These are phyloP conservation scores for Sinhomidia bicolor DNA, from an alignment of 2,888 invertebrate genomes.

Conservation along the genomic window DNA sequence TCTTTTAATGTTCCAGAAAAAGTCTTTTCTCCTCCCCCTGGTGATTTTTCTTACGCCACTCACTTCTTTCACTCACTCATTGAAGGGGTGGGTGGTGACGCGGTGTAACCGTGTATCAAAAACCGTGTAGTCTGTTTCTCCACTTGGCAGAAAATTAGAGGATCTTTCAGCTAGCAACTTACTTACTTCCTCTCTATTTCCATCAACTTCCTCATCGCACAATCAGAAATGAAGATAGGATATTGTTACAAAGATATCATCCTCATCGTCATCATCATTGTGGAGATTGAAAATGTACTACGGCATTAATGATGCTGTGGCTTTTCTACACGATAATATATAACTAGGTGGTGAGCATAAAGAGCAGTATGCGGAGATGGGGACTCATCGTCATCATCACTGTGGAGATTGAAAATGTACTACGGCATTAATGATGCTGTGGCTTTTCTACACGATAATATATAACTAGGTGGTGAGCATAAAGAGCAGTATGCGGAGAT, in stretches of 20 bases:
- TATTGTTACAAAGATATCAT: not conserved
- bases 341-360: not conserved
- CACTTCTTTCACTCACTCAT: not conserved
- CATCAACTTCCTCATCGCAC: not conserved
- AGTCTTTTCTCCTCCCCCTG: not conserved
- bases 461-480: not conserved
- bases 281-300: not conserved
- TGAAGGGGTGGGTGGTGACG: not conserved
- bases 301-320: not conserved
- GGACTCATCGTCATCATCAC: not conserved
- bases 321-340: not conserved
- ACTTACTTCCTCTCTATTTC: not conserved
- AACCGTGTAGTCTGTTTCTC: not conserved
- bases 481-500: not conserved
- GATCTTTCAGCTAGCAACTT: not conserved
- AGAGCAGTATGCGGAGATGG: not conserved
- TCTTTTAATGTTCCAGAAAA: not conserved
- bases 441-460: not conserved
- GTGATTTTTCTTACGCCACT: not conserved
- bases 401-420: not conserved
- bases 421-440: not conserved
- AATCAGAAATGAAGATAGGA: not conserved
- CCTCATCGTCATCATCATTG: not conserved
- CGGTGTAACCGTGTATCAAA: not conserved
- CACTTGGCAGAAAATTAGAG: not conserved